Percentiles rank a stretch among this genome's conserved stretches.
These are phyloP conservation scores for Pyrrhosoma nymphula DNA, from an alignment of 2,888 invertebrate genomes.

Conservation along the genomic window DNA sequence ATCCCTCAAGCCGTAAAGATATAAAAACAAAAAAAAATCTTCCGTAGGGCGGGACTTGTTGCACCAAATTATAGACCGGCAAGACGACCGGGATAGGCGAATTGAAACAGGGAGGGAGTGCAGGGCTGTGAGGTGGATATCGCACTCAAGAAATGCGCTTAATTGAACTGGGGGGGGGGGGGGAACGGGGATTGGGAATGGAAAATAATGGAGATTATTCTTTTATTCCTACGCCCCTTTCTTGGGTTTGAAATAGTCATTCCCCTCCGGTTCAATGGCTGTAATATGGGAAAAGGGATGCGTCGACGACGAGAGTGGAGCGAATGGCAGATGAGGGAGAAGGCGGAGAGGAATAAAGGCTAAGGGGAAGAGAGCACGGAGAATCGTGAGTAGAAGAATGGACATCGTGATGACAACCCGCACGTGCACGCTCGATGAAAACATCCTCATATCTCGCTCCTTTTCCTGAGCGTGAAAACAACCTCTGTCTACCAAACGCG, in stretches of 20 bases:
- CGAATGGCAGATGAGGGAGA: background rate
- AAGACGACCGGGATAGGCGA: background rate
- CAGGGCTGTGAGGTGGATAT: background rate
- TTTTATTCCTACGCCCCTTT: background rate
- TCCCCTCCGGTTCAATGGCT: background rate
- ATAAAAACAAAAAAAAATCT: background rate
- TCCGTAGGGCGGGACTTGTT: conserved; percentile 41
- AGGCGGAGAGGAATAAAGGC: background rate
- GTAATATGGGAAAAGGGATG: background rate
- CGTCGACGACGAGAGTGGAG: background rate
- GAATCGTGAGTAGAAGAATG: background rate
- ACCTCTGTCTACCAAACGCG: background rate
- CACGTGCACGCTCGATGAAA: background rate
- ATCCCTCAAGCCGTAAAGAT: background rate
- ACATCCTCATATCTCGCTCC: background rate
- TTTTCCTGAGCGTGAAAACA: background rate
- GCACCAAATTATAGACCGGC: conserved; percentile 55
- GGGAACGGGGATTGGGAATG: too few species aligned
- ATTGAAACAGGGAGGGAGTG: conserved; percentile 6
- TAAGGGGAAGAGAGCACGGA: background rate
- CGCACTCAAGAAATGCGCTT: background rate
- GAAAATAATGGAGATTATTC: background rate
- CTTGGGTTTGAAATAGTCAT: background rate
- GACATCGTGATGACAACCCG: background rate
- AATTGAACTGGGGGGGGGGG: background rate